Conservation (phyloP, 2,888 invertebrate species). For the Caenorhabditis sinica region DNA sequence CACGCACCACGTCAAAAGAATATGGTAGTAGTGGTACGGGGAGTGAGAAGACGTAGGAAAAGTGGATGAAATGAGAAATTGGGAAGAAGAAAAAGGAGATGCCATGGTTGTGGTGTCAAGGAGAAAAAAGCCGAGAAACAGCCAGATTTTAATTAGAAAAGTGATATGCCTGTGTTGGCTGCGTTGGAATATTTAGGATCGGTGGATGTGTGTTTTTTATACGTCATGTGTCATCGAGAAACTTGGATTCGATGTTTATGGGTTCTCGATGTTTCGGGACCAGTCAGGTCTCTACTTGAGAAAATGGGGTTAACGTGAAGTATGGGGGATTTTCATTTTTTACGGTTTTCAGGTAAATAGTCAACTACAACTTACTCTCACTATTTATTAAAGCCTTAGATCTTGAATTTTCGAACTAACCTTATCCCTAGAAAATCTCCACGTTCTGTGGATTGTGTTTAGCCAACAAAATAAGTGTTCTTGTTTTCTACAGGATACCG, state of each 20-base stretch:
- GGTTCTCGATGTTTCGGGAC: background rate
- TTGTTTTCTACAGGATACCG: constrained; percentile 11
- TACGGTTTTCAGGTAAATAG: too few relatives aligned
- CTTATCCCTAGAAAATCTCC: background rate
- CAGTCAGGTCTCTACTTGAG: too few relatives aligned
- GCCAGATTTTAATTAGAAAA: constrained; percentile 56
- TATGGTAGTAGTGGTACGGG: constrained; percentile 51
- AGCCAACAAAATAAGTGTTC: constrained; percentile 28
- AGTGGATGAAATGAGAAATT: constrained; percentile 27
- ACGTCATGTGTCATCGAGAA: constrained; percentile 39
- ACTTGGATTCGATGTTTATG: background rate
- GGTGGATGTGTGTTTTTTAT: constrained; percentile 10
- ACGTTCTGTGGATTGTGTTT: constrained; percentile 5
- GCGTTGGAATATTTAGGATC: constrained; percentile 4
- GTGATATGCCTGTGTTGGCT: constrained; percentile 35
- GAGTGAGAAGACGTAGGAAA: constrained; percentile 31
- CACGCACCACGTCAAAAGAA: constrained; percentile 58
- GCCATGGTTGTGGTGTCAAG: constrained; percentile 4
- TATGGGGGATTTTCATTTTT: too few relatives aligned
- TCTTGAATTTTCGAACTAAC: background rate
- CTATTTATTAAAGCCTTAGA: too few relatives aligned
- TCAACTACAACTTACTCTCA: too few relatives aligned
- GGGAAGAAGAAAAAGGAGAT: background rate
- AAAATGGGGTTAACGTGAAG: too few relatives aligned
- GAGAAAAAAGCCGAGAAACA: constrained; percentile 8